Evolutionary conservation across 2,888 invertebrate species (phyloP), one percentile per base, ranked within the genome.

Genomic region (Parnassius orleans): DNA sequence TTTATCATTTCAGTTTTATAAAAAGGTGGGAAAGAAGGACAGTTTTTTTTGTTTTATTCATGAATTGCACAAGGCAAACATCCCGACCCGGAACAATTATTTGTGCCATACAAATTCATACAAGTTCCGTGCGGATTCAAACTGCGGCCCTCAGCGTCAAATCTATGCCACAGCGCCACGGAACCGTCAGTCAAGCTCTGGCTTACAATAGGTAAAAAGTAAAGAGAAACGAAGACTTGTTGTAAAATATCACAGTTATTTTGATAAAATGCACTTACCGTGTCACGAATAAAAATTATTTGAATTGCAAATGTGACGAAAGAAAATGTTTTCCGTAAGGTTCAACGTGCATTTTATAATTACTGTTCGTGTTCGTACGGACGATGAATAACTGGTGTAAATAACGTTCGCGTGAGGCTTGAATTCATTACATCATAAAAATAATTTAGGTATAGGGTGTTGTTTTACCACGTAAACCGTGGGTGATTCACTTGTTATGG

Each of bases 231-330:
- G 52, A 33, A 43, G 44, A 43, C 14, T 46, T 52, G 59, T 46
- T 57, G 53, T 59, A 59, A 19, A 60, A 60, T 54, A 51, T 55
- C 50, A 60, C 24, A 60, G 50, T 44, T 55, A 60, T 60, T 60
- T 55, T 60, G 55, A 60, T 60, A 54, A 55, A 55, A 55, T 60
- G 55, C 55, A 50, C 51, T 44, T 55, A 50, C 43, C 48, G 54
- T 54, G 54, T 50, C 60, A 54, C 54, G 54, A 53, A 51, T 24
- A 14, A 42, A 19, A 54, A 15, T 51, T 44, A 55, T 60, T 55
- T 60, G 55, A 55, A 60, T 60, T 60, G 54, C 55, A 60, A 60
- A 60, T 60, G 44, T 50, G 33, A n/a, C 48, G 50, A 44, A 55
- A 55, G 55, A 54, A 55, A 60, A 60, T 55, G 55, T 60, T 55